These are phyloP conservation scores for Haliaeetus leucogaster DNA, from an alignment of 2,113 vertebrate genomes.

Conservation along the genomic window DNA sequence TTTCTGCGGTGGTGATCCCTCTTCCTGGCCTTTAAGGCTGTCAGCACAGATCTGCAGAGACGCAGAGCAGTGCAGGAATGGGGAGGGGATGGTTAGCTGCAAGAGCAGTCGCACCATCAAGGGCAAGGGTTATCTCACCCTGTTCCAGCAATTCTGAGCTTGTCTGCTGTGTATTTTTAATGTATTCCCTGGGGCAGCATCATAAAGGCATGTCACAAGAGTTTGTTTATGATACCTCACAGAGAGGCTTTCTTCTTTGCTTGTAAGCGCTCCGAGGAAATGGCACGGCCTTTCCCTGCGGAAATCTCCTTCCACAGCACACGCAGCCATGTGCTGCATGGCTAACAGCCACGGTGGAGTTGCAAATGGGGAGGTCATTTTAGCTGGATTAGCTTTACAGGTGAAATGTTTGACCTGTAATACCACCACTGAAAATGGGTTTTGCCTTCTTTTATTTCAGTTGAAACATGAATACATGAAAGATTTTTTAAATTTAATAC, in stretches of 20 bases:
- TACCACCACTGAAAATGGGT: background rate
- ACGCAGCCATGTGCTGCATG: accelerated
- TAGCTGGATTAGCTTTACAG: background rate
- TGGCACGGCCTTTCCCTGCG: background rate
- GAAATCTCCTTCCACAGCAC: background rate
- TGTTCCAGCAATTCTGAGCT: constrained; percentile 13
- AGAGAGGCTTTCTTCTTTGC: constrained; percentile 15
- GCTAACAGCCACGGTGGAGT: background rate
- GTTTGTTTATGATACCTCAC: constrained; percentile 28
- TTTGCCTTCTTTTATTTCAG: background rate
- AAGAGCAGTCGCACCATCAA: background rate
- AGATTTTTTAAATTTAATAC: background rate
- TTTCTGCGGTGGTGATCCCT: background rate
- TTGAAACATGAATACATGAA: background rate
- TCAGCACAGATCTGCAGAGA: background rate
- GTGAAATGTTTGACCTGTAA: background rate
- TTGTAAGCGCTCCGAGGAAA: constrained; percentile 19
- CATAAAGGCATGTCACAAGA: constrained; percentile 15
- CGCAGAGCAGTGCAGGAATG: background rate
- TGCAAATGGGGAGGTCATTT: background rate
- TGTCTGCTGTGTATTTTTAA: constrained; percentile 13
- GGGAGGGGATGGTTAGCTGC: background rate
- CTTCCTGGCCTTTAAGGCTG: background rate
- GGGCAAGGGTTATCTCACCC: constrained; percentile 24
- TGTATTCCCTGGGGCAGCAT: constrained; percentile 1